Evolutionary conservation across 2,113 vertebrate genomes (phyloP).

Genomic region (Ifrita kowaldi): DNA sequence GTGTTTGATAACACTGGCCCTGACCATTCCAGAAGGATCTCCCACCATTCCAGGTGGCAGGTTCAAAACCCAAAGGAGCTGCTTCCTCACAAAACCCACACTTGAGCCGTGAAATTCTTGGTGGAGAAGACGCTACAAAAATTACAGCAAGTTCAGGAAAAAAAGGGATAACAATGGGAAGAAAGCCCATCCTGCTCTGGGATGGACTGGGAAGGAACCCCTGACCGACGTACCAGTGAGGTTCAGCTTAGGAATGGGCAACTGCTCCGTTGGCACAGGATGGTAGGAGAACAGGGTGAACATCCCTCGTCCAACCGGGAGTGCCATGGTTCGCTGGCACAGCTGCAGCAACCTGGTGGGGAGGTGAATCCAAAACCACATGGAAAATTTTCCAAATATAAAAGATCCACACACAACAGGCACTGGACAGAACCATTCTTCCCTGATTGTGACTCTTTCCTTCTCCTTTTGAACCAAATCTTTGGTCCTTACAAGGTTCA

Average conservation of each 20-base stretch:
- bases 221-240: slow-evolving; percentile 81
- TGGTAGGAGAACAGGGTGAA: slow-evolving; percentile 97
- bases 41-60: background rate
- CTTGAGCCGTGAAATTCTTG: background rate
- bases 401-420: background rate
- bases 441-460: too few species aligned
- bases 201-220: background rate
- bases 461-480: background rate
- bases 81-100: background rate
- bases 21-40: background rate
- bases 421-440: background rate
- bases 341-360: slow-evolving; percentile 85
- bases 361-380: background rate
- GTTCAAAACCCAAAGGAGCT: background rate
- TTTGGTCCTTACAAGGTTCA: background rate
- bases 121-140: background rate
- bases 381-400: background rate
- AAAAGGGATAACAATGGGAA: accelerated
- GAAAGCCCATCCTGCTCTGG: background rate
- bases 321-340: slow-evolving; percentile 94
- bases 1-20: background rate
- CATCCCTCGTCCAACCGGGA: slow-evolving; percentile 93
- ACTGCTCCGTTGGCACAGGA: slow-evolving; percentile 91
- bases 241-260: slow-evolving; percentile 94
- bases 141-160: background rate